Evolutionary conservation across 2,113 vertebrate species (phyloP).

Genomic region (Ceyx cyanopectus): DNA sequence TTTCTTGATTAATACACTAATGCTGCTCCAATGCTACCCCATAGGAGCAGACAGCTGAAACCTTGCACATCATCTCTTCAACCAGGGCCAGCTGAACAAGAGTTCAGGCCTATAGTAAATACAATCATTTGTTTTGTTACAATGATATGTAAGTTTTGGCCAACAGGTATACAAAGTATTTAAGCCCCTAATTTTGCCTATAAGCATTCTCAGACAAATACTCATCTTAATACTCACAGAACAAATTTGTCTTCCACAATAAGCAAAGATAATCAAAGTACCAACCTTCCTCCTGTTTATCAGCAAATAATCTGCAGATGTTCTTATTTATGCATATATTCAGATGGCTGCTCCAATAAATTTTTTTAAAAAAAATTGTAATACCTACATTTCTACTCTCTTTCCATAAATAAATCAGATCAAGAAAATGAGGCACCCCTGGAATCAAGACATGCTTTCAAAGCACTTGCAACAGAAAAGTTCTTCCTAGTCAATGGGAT

Average conservation of each 20-base stretch:
- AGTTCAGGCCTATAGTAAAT: not conserved
- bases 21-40: not conserved
- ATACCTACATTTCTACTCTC: not conserved
- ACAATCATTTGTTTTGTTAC: not conserved
- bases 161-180: not conserved
- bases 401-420: not conserved
- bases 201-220: not conserved
- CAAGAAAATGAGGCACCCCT: not conserved
- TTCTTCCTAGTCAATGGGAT: not conserved
- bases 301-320: not conserved
- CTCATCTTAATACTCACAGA: not conserved
- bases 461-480: not conserved
- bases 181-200: not conserved
- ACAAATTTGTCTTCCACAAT: not conserved
- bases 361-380: not conserved
- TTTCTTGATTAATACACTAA: not conserved
- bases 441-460: not conserved
- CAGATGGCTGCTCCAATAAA: not conserved
- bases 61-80: not conserved
- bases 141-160: not conserved
- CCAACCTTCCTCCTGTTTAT: not conserved
- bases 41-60: not conserved
- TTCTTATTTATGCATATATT: not conserved
- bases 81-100: not conserved
- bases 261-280: not conserved